A percentile compares a stretch with the other conserved stretches of the same genome.
Evolutionary conservation across 2,888 invertebrate genomes (phyloP).

Genomic region (Nasonovia ribisnigri): DNA sequence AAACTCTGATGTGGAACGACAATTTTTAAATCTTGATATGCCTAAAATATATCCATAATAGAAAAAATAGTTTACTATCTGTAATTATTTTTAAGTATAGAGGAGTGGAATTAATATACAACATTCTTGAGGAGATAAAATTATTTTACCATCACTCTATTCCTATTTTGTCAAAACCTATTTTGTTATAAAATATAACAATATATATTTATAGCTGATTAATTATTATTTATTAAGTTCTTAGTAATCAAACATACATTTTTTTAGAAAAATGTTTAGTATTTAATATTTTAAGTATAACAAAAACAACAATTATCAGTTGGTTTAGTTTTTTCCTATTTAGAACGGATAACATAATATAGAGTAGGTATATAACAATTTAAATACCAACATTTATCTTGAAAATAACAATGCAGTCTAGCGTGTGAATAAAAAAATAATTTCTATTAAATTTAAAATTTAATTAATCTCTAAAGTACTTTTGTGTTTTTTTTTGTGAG

Average conservation of each 20-base stretch:
- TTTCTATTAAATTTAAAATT: neutral
- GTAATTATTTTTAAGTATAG: neutral
- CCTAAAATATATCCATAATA: neutral
- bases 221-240: neutral
- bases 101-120: neutral
- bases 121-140: slow-evolving; percentile 40
- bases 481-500: neutral
- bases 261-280: neutral
- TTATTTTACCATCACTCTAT: neutral
- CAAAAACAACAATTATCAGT: neutral
- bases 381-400: neutral
- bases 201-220: neutral
- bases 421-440: neutral
- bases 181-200: neutral
- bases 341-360: neutral
- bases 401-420: neutral
- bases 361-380: neutral
- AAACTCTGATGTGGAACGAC: neutral
- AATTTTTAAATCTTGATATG: neutral
- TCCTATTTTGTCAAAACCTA: neutral
- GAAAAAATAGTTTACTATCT: slow-evolving; percentile 1
- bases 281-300: neutral
- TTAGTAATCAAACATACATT: neutral
- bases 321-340: neutral
- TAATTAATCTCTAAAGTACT: neutral